These are phyloP conservation scores for Drosophila infuscata DNA, from an alignment of 2,888 invertebrate species.

Conservation along the genomic window DNA sequence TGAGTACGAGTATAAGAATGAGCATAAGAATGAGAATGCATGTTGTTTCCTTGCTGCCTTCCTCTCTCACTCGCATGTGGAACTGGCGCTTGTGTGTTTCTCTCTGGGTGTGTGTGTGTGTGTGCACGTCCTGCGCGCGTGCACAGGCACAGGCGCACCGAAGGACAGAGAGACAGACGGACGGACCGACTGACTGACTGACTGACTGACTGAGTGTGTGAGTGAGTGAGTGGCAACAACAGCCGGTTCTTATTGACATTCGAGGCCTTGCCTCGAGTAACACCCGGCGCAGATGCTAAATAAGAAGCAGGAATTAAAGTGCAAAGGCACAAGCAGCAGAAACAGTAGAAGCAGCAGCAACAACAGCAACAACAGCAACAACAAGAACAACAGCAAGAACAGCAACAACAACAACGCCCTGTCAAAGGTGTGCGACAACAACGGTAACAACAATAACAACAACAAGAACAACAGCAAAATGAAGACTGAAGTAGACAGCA, in stretches of 20 bases:
- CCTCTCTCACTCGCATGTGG: constrained; percentile 6
- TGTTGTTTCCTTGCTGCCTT: constrained; percentile 30
- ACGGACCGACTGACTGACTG: constrained; percentile 9
- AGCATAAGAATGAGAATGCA: constrained; percentile 44
- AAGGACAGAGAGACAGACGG: neutral
- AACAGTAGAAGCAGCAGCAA: neutral
- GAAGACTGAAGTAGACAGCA: constrained; percentile 15
- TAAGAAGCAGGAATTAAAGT: constrained; percentile 75
- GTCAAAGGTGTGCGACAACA: constrained; percentile 54
- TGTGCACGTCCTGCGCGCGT: constrained; percentile 73
- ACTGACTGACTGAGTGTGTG: constrained; percentile 25
- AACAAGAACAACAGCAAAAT: constrained; percentile 17
- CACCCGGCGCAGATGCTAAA: constrained; percentile 80
- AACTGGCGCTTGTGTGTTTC: neutral
- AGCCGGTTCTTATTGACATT: constrained; percentile 65
- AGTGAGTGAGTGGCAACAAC: constrained; percentile 52
- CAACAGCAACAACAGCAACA: neutral
- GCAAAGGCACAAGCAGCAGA: constrained; percentile 57
- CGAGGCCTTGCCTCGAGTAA: constrained; percentile 55
- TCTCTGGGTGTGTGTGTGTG: constrained; percentile 15
- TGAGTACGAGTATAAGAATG: constrained; percentile 13
- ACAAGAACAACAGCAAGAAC: constrained; percentile 10
- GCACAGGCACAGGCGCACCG: constrained; percentile 45
- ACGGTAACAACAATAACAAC: constrained; percentile 26
- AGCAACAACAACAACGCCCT: constrained; percentile 19